Evolutionary conservation across 2,797 vertebrate genomes (phyloP).

Genomic region (Aselliscus stoliczkanus): DNA sequence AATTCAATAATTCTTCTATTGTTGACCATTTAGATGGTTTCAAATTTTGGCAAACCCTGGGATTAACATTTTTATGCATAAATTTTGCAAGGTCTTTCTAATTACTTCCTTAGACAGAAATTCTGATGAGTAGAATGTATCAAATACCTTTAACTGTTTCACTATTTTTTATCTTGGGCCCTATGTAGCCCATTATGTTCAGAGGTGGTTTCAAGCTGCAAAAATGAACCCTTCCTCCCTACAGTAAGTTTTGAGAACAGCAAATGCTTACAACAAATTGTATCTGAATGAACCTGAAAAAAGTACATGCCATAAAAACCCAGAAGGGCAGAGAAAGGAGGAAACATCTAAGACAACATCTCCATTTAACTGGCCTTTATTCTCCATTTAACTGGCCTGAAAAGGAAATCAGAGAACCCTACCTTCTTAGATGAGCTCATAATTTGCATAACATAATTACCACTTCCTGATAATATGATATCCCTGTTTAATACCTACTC

Average conservation of each 20-base stretch:
- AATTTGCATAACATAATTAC: not conserved
- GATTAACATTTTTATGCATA: not conserved
- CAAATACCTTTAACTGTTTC: not conserved
- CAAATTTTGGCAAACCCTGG: not conserved
- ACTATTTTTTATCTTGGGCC: not conserved
- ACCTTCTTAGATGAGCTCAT: not conserved
- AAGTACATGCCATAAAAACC: not conserved
- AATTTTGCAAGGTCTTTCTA: conserved; percentile 1
- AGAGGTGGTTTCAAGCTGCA: not conserved
- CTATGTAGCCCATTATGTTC: not conserved
- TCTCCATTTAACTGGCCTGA: not conserved
- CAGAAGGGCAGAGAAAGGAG: not conserved
- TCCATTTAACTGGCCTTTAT: too few species aligned
- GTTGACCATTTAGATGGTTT: not conserved
- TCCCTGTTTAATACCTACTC: not conserved
- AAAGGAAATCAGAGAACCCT: not conserved
- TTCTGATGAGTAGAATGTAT: not conserved
- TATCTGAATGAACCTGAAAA: not conserved
- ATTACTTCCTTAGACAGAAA: not conserved
- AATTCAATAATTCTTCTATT: not conserved
- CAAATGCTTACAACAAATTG: not conserved
- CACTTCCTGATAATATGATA: not conserved
- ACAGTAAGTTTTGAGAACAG: not conserved
- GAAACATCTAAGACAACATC: not conserved
- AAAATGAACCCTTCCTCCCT: not conserved